Evolutionary conservation across 2,797 vertebrate genomes (phyloP).

Genomic region (Heterohyrax brucei): DNA sequence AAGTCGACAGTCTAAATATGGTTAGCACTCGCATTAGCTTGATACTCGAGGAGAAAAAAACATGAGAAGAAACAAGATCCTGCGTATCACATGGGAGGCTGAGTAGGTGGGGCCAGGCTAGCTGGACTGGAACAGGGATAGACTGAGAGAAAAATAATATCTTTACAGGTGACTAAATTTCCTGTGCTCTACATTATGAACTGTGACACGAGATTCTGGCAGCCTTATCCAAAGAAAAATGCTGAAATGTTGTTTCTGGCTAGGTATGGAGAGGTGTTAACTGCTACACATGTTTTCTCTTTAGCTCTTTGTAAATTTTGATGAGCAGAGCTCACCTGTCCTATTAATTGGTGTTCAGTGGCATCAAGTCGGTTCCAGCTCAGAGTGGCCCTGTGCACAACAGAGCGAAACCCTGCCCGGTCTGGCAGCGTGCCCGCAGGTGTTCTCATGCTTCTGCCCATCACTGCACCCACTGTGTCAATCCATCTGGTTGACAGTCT

Average conservation of each 20-base stretch:
- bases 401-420: too few species aligned
- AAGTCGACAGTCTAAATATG: not conserved
- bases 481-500: too few species aligned
- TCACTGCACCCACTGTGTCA: too few species aligned
- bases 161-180: not conserved
- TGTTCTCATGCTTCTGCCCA: too few species aligned
- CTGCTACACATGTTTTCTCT: not conserved
- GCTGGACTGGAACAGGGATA: not conserved
- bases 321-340: slow-evolving; percentile 66
- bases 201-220: not conserved
- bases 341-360: not conserved
- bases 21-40: slow-evolving; percentile 4
- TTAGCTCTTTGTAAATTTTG: slow-evolving; percentile 67
- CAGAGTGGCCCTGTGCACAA: too few species aligned
- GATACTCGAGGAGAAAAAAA: slow-evolving; percentile 46
- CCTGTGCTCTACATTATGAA: not conserved
- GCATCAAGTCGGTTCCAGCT: too few species aligned
- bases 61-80: slow-evolving; percentile 67
- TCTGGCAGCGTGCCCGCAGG: too few species aligned
- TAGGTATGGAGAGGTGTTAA: slow-evolving; percentile 14
- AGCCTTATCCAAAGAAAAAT: not conserved
- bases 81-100: not conserved
- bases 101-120: not conserved
- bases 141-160: not conserved
- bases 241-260: slow-evolving; percentile 13